Evolutionary conservation across 2,888 invertebrate genomes (phyloP).

Genomic region (Volucella zonaria): DNA sequence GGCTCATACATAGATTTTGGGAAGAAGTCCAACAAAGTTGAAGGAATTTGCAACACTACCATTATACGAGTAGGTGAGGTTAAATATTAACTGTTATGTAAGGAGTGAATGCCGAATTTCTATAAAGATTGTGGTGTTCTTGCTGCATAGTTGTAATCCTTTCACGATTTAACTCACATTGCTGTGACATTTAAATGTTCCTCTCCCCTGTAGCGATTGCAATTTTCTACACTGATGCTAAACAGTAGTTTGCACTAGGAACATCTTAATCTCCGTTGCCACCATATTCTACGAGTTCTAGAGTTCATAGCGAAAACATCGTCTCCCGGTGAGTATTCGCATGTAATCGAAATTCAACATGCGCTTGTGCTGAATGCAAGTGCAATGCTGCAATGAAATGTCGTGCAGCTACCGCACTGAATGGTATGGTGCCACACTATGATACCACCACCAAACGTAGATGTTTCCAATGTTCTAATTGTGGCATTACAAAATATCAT

Average conservation of each 20-base stretch:
- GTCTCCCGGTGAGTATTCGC: slow-evolving; percentile 56
- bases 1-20: slow-evolving; percentile 16
- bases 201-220: slow-evolving; percentile 36
- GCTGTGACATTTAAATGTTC: slow-evolving; percentile 48
- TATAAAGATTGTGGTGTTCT: slow-evolving; percentile 29
- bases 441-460: slow-evolving; percentile 44
- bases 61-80: no score
- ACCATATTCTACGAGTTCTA: no score
- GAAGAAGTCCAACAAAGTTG: not conserved
- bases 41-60: not conserved
- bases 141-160: slow-evolving; percentile 35
- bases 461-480: slow-evolving; percentile 69
- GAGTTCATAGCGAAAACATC: slow-evolving; percentile 54
- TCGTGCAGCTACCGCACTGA: slow-evolving; percentile 63
- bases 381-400: slow-evolving; percentile 39
- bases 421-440: not conserved
- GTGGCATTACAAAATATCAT: slow-evolving; percentile 73
- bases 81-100: not conserved
- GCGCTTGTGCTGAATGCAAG: slow-evolving; percentile 3
- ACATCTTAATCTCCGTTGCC: slow-evolving; percentile 64
- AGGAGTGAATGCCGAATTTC: slow-evolving; percentile 19
- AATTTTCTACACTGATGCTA: not conserved
- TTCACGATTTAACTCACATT: slow-evolving; percentile 54
- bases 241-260: slow-evolving; percentile 21
- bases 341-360: slow-evolving; percentile 22